These are phyloP conservation scores for Hydrotaea cyrtoneurina DNA, from an alignment of 2,888 invertebrate species.

Conservation along the genomic window DNA sequence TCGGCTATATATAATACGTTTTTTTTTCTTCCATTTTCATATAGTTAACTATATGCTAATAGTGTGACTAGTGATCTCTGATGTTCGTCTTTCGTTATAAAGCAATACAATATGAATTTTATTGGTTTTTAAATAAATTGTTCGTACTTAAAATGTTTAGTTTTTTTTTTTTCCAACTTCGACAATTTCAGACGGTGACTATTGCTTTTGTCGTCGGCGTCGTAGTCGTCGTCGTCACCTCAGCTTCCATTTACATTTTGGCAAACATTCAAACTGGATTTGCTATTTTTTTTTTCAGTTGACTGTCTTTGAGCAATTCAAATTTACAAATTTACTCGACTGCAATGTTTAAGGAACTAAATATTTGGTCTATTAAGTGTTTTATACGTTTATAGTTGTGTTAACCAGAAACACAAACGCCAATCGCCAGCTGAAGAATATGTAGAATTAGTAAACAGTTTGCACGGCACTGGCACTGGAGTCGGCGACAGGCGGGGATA, in stretches of 20 bases:
- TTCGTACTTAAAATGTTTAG: no score
- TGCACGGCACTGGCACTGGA: background rate
- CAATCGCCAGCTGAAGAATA: background rate
- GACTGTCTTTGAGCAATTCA: constrained; percentile 13
- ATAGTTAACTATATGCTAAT: no score
- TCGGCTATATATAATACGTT: no score
- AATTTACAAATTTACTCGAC: constrained; percentile 52
- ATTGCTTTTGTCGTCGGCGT: no score
- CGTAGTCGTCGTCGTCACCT: background rate
- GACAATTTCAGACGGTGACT: background rate
- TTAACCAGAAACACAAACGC: constrained; percentile 39
- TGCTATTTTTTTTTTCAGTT: constrained; percentile 17
- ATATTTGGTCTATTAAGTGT: constrained; percentile 57
- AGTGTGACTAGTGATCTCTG: no score
- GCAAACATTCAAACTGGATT: constrained; percentile 53
- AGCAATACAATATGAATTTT: no score
- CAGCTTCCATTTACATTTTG: constrained; percentile 33
- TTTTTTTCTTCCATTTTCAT: no score
- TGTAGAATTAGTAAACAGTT: background rate
- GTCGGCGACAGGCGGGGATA: background rate
- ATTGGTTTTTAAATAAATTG: no score
- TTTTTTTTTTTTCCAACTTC: no score
- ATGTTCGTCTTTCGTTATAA: no score
- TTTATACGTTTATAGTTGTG: constrained; percentile 59
- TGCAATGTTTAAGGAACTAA: constrained; percentile 48